Conservation (phyloP, 1,140 invertebrate genomes). For the Tetragnatha versicolor region DNA sequence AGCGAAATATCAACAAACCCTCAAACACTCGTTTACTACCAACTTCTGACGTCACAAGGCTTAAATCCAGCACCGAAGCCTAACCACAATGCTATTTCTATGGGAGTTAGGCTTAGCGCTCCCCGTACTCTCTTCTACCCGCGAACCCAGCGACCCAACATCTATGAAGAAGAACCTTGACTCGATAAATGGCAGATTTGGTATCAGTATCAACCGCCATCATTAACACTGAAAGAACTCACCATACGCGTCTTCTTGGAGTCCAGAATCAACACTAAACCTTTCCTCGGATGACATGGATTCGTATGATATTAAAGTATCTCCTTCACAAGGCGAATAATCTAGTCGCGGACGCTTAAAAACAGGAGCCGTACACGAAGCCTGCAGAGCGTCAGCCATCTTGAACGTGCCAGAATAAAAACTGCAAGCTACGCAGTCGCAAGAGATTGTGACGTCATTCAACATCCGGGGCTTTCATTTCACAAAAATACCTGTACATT, state of each 20-base stretch:
- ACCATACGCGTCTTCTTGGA: slow-evolving; percentile 40
- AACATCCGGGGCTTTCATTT: slow-evolving; percentile 37
- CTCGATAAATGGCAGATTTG: slow-evolving; percentile 15
- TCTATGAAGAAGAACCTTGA: slow-evolving; percentile 36
- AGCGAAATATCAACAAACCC: slow-evolving; percentile 49
- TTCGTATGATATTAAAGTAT: slow-evolving; percentile 40
- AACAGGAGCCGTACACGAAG: slow-evolving; percentile 51
- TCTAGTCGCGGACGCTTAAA: slow-evolving; percentile 50
- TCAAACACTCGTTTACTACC: not conserved
- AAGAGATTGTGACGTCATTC: slow-evolving; percentile 10
- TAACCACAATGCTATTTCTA: slow-evolving; percentile 3
- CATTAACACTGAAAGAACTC: slow-evolving; percentile 27
- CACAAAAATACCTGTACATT: not conserved
- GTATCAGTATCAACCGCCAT: slow-evolving; percentile 31
- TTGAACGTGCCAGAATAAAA: slow-evolving; percentile 42
- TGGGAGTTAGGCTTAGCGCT: slow-evolving; percentile 23
- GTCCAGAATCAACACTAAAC: slow-evolving; percentile 41
- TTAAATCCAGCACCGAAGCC: not conserved
- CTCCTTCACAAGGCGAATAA: slow-evolving; percentile 21
- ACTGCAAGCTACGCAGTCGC: slow-evolving; percentile 34
- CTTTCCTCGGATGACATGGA: slow-evolving; percentile 40
- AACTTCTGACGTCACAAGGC: slow-evolving; percentile 1
- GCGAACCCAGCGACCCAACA: slow-evolving; percentile 1
- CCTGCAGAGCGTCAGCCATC: slow-evolving; percentile 50
- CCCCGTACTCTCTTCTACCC: not conserved